phyloP scores from a whole-genome alignment of 2,888 invertebrate species.

The Drosophila mulleri region DNA sequence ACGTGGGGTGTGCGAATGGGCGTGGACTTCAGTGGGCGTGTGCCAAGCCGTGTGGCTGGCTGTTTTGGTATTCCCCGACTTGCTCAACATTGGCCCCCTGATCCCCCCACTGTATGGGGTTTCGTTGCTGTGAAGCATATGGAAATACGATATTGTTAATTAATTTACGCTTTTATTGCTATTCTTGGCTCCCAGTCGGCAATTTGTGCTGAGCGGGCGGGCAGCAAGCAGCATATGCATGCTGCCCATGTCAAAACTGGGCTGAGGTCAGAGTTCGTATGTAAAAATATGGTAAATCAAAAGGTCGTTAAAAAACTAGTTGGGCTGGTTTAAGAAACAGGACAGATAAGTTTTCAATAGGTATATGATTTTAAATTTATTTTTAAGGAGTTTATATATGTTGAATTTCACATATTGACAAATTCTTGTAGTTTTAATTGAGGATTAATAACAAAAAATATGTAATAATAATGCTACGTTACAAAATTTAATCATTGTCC shows the following conservation, averaged over 20 bases:
- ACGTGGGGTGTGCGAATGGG: conserved; percentile 61
- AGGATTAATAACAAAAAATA: no score
- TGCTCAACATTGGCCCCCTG: background rate
- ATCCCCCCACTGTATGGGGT: background rate
- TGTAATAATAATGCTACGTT: no score
- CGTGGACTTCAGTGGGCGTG: conserved; percentile 32
- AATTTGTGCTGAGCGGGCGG: conserved; percentile 35
- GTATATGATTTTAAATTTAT: background rate
- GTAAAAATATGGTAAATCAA: conserved; percentile 56
- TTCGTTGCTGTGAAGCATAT: conserved; percentile 49
- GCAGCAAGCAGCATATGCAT: conserved; percentile 13
- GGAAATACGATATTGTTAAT: conserved; percentile 77
- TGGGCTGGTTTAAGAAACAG: background rate
- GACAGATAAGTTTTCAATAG: background rate
- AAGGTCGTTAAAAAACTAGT: conserved; percentile 47
- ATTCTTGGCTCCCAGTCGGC: conserved; percentile 49
- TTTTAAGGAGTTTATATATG: background rate
- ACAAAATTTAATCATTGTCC: no score
- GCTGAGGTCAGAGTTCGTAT: conserved; percentile 57
- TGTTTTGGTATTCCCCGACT: conserved; percentile 41
- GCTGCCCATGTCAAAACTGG: conserved; percentile 61
- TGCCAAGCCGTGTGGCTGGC: conserved; percentile 5
- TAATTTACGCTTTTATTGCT: conserved; percentile 75
- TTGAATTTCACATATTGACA: background rate
- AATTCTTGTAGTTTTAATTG: background rate